Conservation (phyloP, 2,888 invertebrate genomes). For the Subacronicta megacephala region DNA sequence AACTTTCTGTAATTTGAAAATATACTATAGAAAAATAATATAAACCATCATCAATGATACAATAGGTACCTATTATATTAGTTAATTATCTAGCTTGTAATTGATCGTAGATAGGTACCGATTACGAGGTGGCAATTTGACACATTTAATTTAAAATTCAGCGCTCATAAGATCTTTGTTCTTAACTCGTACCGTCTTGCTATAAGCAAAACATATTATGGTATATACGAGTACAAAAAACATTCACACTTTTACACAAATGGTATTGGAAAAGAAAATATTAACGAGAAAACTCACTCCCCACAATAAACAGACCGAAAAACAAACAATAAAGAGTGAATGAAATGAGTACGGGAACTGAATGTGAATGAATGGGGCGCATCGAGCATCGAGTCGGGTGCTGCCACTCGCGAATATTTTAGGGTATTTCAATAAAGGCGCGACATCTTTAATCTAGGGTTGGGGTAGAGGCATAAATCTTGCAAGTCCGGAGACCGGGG, state of each 20-base stretch:
- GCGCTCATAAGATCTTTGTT: constrained; percentile 7
- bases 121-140: background rate
- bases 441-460: constrained; percentile 89
- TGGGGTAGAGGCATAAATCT: constrained; percentile 88
- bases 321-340: constrained; percentile 84
- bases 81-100: too few species aligned
- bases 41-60: too few species aligned
- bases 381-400: constrained; percentile 33
- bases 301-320: constrained; percentile 74
- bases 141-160: background rate
- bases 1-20: too few species aligned
- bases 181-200: too few species aligned
- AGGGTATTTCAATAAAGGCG: constrained; percentile 88
- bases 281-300: constrained; percentile 66
- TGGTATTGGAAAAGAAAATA: constrained; percentile 58
- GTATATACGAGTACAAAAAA: constrained; percentile 22
- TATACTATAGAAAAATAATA: too few species aligned
- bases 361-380: constrained; percentile 76
- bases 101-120: too few species aligned
- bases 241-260: constrained; percentile 53
- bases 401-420: constrained; percentile 64
- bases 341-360: constrained; percentile 77
- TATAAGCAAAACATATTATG: background rate
- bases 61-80: too few species aligned
- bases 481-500: constrained; percentile 81